Conservation (phyloP, 2,797 vertebrate species). For the Rhinella marina region DNA sequence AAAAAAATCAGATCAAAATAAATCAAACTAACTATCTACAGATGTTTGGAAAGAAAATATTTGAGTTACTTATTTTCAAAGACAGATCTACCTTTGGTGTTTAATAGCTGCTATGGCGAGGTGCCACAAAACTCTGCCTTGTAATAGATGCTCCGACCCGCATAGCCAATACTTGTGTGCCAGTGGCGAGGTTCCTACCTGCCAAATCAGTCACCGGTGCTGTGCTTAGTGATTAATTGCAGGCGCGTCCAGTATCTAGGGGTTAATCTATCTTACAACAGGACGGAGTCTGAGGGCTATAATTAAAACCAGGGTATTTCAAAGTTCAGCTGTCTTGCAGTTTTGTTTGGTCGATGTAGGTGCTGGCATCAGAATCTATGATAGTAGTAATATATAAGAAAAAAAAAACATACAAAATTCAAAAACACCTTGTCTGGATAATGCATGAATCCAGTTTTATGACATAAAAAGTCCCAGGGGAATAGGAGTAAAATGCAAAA, state of each 20-base stretch:
- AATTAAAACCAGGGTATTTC: background rate
- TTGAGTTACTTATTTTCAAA: slow-evolving; percentile 71
- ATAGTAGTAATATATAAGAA: no score
- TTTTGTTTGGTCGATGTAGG: no score
- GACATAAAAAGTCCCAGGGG: no score
- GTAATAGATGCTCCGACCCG: slow-evolving; percentile 51
- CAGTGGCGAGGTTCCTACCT: background rate
- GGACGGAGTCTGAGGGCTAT: background rate
- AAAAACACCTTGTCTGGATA: no score
- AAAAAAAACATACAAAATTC: no score
- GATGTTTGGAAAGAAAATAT: slow-evolving; percentile 77
- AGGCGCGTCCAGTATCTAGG: background rate
- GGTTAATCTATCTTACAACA: slow-evolving; percentile 10
- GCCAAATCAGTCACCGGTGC: background rate
- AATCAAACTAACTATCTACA: slow-evolving; percentile 77
- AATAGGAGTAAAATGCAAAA: no score
- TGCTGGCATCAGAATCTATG: no score
- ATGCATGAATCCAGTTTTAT: no score
- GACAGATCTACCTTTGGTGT: slow-evolving; percentile 65
- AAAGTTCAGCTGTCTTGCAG: background rate
- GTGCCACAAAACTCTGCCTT: slow-evolving; percentile 59
- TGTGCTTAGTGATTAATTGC: background rate
- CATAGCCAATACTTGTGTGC: background rate
- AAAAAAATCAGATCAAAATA: slow-evolving; percentile 74
- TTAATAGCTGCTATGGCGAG: slow-evolving; percentile 64